Evolutionary conservation across 1,140 invertebrate species (phyloP), one percentile per base, ranked within the genome.

Genomic region (Cylas formicarius): DNA sequence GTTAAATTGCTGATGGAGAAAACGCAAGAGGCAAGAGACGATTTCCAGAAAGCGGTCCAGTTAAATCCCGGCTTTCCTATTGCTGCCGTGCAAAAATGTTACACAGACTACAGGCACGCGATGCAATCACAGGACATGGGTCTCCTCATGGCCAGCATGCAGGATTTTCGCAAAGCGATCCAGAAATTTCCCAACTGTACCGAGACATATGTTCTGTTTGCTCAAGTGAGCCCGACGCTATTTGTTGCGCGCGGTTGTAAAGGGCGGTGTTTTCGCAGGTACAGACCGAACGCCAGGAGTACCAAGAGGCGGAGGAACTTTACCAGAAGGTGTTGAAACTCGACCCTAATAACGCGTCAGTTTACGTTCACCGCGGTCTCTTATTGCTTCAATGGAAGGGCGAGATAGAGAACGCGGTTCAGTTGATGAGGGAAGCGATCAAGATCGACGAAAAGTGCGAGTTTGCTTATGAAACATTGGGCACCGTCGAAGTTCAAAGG

Each of bases 401-500:
- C 61, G 72, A 93, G 65, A 72, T 91, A 31, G 78, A 86, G n/a
- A 80, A 81, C 57, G 84, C 86, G 20, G 72, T 88, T 0, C 70
- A 80, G 44, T 72, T 85, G 21, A 84, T 96, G 21, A 78, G 84
- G 26, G 78, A 85, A 68, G 90, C 88, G 2, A 78, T 96, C 42
- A 76, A 86, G 60, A 71, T 91, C 46, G 93, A 97, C 72, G 77
- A 85, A 17, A 89, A 87, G 67, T 95, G 90, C 74, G 84, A 91
- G 70, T 87, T 93, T 73, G 92, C 86, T 9, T 95, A 90, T 69
- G 92, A 97, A 72, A 93, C 91, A 18, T 70, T 96, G 33, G 92
- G 87, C 47, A 92, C 90, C 2, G 84, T 97, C 50, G 87, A 93
- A 79, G 84, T 94, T 49, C 90, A 95, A 71, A 81, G 83, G 87